phyloP scores from a whole-genome alignment of 2,888 invertebrate genomes.

The Eueremaeus valkanovi region DNA sequence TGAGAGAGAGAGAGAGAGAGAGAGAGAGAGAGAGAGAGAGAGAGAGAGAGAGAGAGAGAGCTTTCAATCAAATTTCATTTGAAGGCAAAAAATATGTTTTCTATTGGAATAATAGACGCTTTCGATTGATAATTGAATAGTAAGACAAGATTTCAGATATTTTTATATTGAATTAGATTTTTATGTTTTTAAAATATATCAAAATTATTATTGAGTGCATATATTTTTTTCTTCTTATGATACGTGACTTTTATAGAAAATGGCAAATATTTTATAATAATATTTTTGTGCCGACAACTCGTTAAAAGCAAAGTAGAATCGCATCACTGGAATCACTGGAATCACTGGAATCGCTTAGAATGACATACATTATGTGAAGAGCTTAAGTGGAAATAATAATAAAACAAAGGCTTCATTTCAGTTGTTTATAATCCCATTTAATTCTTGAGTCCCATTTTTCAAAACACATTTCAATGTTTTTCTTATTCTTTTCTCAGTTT shows the following conservation, averaged over 20 bases:
- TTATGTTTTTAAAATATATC: neutral
- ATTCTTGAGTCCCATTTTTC: neutral
- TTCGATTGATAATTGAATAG: slow-evolving; percentile 16
- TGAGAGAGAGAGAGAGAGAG: no score
- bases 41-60: no score
- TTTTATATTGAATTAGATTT: neutral
- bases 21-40: no score
- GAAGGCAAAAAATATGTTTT: neutral
- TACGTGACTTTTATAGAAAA: slow-evolving; percentile 16
- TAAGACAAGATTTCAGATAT: neutral
- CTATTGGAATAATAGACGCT: neutral
- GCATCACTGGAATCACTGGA: no score
- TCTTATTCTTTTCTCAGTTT: no score
- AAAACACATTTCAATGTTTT: neutral
- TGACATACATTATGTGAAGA: neutral
- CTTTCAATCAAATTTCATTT: neutral
- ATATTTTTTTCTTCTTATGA: neutral
- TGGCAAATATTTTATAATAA: neutral
- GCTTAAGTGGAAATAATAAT: no score
- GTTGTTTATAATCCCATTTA: neutral
- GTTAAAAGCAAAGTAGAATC: neutral
- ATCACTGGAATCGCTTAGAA: no score
- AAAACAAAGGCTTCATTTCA: no score
- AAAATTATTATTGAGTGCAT: neutral
- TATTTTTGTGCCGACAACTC: neutral